A percentile compares a stretch with the other conserved stretches of the same genome.
These are phyloP conservation scores for Ptychadena robeensis DNA, from an alignment of 2,797 vertebrate species.

Conservation along the genomic window DNA sequence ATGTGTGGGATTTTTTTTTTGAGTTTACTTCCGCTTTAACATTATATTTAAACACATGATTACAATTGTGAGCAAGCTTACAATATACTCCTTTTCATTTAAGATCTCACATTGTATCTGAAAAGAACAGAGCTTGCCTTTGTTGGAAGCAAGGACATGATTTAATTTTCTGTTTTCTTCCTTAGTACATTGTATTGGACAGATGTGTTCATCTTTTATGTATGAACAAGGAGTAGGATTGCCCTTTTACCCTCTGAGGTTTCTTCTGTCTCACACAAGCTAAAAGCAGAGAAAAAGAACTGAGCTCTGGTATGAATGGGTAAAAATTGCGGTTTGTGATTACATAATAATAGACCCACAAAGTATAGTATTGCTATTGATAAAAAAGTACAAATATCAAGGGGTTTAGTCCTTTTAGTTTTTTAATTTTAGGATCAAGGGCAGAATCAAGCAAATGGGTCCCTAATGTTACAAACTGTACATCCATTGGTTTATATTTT, in stretches of 20 bases:
- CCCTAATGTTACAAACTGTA: too few species aligned
- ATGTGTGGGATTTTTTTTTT: too few species aligned
- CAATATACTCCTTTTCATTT: not conserved
- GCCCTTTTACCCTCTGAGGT: slow-evolving; percentile 28
- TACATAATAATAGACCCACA: not conserved
- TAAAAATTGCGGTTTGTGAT: not conserved
- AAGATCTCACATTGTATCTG: too few species aligned
- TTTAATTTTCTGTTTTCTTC: not conserved
- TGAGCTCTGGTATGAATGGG: not conserved
- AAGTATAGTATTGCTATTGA: not conserved
- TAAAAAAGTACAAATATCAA: too few species aligned
- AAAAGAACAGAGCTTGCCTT: not conserved
- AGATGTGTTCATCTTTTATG: slow-evolving; percentile 40
- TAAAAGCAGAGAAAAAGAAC: slow-evolving; percentile 6
- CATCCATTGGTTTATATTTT: too few species aligned
- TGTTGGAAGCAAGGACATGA: not conserved
- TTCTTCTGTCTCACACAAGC: slow-evolving; percentile 25
- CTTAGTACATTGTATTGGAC: slow-evolving; percentile 5
- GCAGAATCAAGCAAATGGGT: too few species aligned
- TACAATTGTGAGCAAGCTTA: not conserved
- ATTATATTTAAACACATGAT: too few species aligned
- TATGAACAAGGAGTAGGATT: slow-evolving; percentile 46
- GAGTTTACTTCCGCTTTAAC: too few species aligned
- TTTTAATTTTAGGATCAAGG: too few species aligned
- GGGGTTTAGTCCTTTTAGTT: too few species aligned